phyloP scores from a whole-genome alignment of 2,797 vertebrate species.

The Diceros bicornis region DNA sequence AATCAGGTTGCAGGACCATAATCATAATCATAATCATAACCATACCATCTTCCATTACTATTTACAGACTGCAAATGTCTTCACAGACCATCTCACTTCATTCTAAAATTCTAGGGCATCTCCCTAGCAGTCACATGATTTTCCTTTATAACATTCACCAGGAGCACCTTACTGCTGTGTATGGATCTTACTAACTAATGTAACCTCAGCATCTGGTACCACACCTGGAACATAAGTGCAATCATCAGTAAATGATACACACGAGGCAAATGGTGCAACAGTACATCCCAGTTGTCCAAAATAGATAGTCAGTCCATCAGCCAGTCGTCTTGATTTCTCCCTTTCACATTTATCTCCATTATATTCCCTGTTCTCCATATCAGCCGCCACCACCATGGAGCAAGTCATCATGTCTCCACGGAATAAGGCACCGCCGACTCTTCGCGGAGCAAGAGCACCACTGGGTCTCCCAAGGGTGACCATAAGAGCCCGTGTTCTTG shows the following conservation, averaged over 20 bases:
- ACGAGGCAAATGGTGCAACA: neutral
- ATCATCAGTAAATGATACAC: neutral
- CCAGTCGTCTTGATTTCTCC: too few relatives aligned
- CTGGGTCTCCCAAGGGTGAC: neutral
- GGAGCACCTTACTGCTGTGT: neutral
- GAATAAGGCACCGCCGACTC: too few relatives aligned
- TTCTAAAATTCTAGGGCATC: neutral
- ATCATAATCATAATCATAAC: too few relatives aligned
- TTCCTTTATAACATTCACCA: neutral
- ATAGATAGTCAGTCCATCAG: too few relatives aligned
- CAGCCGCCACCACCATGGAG: neutral
- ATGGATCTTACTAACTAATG: neutral
- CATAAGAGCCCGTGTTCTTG: neutral
- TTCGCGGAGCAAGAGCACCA: too few relatives aligned
- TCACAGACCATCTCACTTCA: neutral
- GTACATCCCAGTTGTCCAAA: neutral
- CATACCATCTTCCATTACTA: neutral
- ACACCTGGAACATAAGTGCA: neutral
- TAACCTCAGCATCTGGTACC: neutral
- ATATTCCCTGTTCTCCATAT: neutral
- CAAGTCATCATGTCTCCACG: too few relatives aligned
- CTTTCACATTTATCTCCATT: neutral
- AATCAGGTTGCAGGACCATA: neutral
- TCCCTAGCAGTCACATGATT: neutral
- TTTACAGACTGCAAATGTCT: neutral